phyloP scores from a whole-genome alignment of 1,140 invertebrate genomes.

The Teleopsis dalmanni region DNA sequence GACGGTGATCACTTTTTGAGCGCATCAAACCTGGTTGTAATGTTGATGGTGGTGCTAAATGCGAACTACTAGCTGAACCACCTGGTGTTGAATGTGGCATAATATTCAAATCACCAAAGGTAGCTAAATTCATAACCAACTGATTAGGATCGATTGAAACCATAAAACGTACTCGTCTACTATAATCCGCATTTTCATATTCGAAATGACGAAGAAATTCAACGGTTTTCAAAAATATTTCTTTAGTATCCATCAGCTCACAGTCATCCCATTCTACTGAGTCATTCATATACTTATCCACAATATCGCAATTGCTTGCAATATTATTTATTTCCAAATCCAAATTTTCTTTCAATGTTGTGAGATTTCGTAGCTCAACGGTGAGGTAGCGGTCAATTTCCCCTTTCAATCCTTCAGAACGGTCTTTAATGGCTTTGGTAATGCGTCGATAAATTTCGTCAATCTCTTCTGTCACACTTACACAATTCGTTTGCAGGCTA shows the following conservation, averaged over 20 bases:
- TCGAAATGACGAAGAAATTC: constrained; percentile 92
- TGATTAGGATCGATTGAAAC: constrained; percentile 85
- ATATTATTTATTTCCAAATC: constrained; percentile 90
- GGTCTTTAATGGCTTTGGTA: constrained; percentile 83
- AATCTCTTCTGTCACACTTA: constrained; percentile 80
- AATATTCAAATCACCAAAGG: constrained; percentile 82
- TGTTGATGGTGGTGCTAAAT: constrained; percentile 52
- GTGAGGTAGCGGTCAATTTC: constrained; percentile 84
- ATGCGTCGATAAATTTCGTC: constrained; percentile 85
- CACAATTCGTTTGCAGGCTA: constrained; percentile 75
- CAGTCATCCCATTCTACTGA: constrained; percentile 80
- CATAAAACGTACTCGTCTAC: constrained; percentile 71
- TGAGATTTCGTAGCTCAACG: constrained; percentile 73
- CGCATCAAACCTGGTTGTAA: constrained; percentile 71
- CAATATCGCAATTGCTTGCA: constrained; percentile 88
- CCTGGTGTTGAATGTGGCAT: constrained; percentile 49
- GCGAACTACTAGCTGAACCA: constrained; percentile 42
- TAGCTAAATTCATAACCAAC: constrained; percentile 72
- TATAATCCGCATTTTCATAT: constrained; percentile 84
- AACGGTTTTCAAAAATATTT: constrained; percentile 87
- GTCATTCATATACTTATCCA: constrained; percentile 88
- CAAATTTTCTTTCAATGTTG: constrained; percentile 83
- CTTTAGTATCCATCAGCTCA: constrained; percentile 87
- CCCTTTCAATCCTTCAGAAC: constrained; percentile 76
- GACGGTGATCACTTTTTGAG: constrained; percentile 86